Evolutionary conservation across 2,113 vertebrate species (phyloP), one percentile per base, ranked within the genome.

Genomic region (Leucopsar rothschildi): DNA sequence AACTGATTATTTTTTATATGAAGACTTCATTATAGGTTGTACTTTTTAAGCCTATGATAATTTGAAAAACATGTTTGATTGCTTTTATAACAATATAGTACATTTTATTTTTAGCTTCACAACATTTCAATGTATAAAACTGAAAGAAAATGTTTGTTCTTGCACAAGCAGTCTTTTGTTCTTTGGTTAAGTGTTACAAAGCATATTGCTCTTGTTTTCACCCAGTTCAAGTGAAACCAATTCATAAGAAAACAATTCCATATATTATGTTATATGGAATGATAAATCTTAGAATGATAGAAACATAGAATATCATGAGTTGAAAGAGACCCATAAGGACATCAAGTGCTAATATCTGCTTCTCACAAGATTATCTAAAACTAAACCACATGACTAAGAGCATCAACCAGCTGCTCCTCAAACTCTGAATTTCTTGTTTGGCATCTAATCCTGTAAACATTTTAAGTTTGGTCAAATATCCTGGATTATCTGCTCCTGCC

Each of bases 1-100:
- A 56, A 66, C 2, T 47, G 7, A 3, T 11, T 49, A 33, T 60
- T 31, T 47, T 31, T 23, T 7, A n/a, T 29, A 37, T 31, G 9
- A 73, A 53, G 6, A 31, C 5, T 59, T 35, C 0, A 0, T 52
- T 12, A 66, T 63, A 40, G 2, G 5, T 13, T 78, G 4, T 53
- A 39, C 9, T 57, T 82, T 82, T 61, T n/a, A 79, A 84, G 37
- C 0, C 1, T 49, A 24, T 22, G 17, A 40, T 10, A 40, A 22
- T 82, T 53, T 71, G 12, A 40, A 68, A 85, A 79, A 14, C 4
- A n/a, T 1, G 5, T 50, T 80, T 42, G 24, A 53, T 33, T 71
- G 6, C 8, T 52, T 57, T 69, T 37, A n/a, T 19, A 70, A 8
- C 15, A 82, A 19, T 53, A 45, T 3, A 37, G 1, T 53, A 11